Base-by-base conservation (phyloP, 2,797 vertebrate genomes). In the Trichosurus vulpecula region DNA sequence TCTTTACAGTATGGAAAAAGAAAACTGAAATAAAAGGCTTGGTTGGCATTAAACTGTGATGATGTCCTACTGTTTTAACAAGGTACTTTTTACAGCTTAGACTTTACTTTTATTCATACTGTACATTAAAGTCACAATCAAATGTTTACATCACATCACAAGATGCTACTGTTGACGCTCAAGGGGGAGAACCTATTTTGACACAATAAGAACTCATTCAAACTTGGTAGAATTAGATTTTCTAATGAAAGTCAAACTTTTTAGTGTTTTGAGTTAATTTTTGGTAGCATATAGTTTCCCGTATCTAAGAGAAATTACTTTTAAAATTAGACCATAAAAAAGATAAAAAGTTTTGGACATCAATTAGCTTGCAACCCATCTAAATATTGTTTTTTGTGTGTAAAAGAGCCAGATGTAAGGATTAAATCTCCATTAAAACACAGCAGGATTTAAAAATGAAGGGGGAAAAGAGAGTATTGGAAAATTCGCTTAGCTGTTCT, bases 171-270 rank as follows among this genome's bases (percentile, higher is more conserved):
- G 55, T 96, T 95, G 91, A 96, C 87, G 95, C 19, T 96, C 57
- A 93, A 95, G 74, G 58, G 5, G 92, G 90, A n/a, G 52, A 96
- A 89, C 95, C 95, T 95, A 96, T 96, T 93, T 93, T 95, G 94
- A 98, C 94, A 90, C 25, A 92, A 95, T 47, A 91, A 96, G 87
- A 93, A 90, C 58, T 89, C 58, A 74, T 4, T 31, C 90, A 97
- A 96, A 97, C 95, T 96, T 92, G 74, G 47, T 93, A 93, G 94
- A 94, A 96, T 96, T 96, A 96, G 41, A 12, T 55, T 95, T 98
- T 96, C 91, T 96, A 93, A 94, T 16, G 0, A 96, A 97, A 95
- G 52, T 96, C 61, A 95, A 74, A 96, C 94, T 97, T 97, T 95
- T 95, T 58, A 91, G 90, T 96, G 90, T 92, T 96, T 96, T 95